Conservation (phyloP, 2,888 invertebrate genomes). For the Zonitis immaculata region DNA sequence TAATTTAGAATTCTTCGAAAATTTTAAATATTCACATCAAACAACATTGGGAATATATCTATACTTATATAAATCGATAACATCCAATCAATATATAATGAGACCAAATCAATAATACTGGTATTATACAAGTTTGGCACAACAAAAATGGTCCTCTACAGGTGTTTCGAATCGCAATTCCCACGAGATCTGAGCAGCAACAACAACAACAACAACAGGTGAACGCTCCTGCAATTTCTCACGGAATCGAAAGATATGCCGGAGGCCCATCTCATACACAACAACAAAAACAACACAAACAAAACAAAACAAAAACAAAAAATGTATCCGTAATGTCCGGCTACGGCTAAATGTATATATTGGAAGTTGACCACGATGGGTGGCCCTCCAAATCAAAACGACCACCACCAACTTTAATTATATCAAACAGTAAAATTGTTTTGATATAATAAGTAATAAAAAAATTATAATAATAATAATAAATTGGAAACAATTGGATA, state of each 20-base stretch:
- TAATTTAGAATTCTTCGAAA: not conserved
- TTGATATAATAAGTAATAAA: too few species aligned
- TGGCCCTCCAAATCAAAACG: not conserved
- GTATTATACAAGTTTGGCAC: conserved; percentile 4
- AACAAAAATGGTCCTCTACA: conserved; percentile 20
- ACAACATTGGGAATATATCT: not conserved
- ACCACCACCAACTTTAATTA: conserved; percentile 1
- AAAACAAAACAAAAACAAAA: not conserved
- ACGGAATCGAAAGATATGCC: conserved; percentile 22
- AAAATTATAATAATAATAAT: too few species aligned
- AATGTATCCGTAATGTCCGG: not conserved
- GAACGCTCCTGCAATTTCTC: conserved; percentile 30
- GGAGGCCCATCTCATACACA: not conserved
- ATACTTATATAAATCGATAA: conserved; percentile 5
- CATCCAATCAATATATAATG: too few species aligned
- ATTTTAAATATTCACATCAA: not conserved
- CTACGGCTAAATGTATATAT: too few species aligned
- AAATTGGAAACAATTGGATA: too few species aligned
- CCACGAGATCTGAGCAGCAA: conserved; percentile 32
- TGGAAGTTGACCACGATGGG: not conserved
- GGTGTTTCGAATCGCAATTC: conserved; percentile 24
- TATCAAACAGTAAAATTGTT: too few species aligned
- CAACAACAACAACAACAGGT: too few species aligned
- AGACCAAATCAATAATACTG: not conserved
- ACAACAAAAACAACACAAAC: not conserved